Conservation (phyloP, 1,140 invertebrate genomes). For the Brachionus sp. region DNA sequence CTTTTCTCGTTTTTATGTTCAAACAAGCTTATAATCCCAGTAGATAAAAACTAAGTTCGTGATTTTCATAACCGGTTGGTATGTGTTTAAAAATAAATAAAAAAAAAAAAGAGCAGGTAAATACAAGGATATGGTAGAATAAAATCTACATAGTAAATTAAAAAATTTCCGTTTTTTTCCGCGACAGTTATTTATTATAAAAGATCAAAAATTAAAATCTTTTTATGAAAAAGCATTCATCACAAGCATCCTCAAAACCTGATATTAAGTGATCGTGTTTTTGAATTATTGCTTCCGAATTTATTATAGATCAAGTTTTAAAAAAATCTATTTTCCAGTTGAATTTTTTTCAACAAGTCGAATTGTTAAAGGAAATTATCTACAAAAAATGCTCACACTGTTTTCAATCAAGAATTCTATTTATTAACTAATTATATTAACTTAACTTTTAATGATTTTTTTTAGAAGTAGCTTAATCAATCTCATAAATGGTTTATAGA, state of each 20-base stretch:
- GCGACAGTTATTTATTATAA: background rate
- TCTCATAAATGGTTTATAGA: background rate
- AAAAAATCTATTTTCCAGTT: background rate
- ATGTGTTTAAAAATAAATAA: background rate
- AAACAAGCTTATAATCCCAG: background rate
- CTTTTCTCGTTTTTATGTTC: background rate
- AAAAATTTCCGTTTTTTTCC: background rate
- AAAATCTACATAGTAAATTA: background rate
- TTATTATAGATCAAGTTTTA: background rate
- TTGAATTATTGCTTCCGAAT: background rate
- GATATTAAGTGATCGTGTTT: background rate
- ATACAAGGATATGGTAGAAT: background rate
- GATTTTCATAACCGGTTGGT: slow-evolving; percentile 1
- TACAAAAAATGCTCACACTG: background rate
- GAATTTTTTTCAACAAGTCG: background rate
- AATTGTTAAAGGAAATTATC: background rate
- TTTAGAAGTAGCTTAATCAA: background rate
- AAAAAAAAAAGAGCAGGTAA: background rate
- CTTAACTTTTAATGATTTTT: background rate
- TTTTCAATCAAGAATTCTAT: background rate
- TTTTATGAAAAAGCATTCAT: background rate
- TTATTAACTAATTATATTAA: background rate
- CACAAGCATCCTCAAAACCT: background rate
- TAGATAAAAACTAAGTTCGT: background rate
- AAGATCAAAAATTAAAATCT: background rate